A percentile compares a stretch with the other conserved stretches of the same genome.
phyloP scores from a whole-genome alignment of 2,797 vertebrate species.

The Phaenicophaeus curvirostris region DNA sequence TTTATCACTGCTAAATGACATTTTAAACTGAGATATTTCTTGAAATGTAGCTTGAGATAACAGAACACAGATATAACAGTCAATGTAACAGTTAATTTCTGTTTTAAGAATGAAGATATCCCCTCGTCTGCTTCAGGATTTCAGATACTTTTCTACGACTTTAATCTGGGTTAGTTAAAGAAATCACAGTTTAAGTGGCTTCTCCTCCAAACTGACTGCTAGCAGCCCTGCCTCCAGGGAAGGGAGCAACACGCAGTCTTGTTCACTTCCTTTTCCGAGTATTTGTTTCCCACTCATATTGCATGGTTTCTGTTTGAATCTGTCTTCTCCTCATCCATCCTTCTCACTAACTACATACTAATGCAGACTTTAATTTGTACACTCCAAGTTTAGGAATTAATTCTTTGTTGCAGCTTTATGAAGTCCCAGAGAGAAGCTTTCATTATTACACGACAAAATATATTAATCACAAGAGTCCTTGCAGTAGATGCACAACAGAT shows the following conservation, averaged over 20 bases:
- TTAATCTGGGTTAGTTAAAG: neutral
- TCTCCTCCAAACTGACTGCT: neutral
- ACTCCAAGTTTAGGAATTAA: neutral
- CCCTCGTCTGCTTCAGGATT: neutral
- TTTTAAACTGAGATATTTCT: neutral
- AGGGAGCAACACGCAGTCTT: neutral
- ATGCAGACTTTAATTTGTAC: neutral
- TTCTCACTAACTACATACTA: neutral
- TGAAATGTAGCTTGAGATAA: neutral
- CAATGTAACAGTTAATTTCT: neutral
- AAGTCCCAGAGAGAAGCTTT: neutral
- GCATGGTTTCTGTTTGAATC: neutral
- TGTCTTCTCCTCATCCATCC: neutral
- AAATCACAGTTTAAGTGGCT: neutral
- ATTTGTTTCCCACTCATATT: neutral
- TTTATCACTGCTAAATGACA: neutral
- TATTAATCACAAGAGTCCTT: neutral
- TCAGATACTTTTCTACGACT: neutral
- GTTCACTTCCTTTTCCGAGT: neutral
- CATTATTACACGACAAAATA: neutral
- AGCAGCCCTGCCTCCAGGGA: neutral
- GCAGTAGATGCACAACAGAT: neutral
- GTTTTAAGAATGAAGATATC: neutral
- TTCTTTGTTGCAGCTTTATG: neutral
- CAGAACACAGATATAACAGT: neutral